phyloP scores from a whole-genome alignment of 2,797 vertebrate species.

The Poecilia wingei region DNA sequence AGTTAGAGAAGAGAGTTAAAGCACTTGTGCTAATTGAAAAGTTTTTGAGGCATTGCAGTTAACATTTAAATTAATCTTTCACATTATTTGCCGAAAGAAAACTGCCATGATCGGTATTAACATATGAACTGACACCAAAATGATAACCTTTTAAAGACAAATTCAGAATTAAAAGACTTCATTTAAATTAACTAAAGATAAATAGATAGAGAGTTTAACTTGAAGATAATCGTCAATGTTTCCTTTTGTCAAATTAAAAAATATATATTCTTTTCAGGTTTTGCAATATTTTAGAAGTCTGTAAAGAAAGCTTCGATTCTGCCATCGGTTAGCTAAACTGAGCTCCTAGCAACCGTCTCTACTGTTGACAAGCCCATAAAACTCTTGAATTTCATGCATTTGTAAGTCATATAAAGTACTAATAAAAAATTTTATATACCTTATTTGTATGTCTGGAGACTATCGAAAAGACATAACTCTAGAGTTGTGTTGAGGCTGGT shows the following conservation, averaged over 20 bases:
- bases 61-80: not conserved
- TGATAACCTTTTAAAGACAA: not conserved
- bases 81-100: not conserved
- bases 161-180: too few relatives aligned
- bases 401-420: not conserved
- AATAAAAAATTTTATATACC: not conserved
- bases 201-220: not conserved
- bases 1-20: not conserved
- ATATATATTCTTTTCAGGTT: not conserved
- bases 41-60: not conserved
- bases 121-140: not conserved
- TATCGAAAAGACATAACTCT: not conserved
- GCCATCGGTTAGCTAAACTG: slow-evolving; percentile 45
- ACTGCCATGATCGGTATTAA: not conserved
- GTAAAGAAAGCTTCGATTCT: not conserved
- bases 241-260: too few relatives aligned
- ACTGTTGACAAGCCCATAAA: not conserved
- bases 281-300: not conserved
- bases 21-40: not conserved
- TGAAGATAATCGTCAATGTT: not conserved
- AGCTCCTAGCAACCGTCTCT: slow-evolving; percentile 47
- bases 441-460: not conserved
- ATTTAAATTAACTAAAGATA: not conserved
- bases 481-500: not conserved
- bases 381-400: not conserved